Percentiles rank a stretch among this genome's conserved stretches.
Evolutionary conservation across 2,888 invertebrate genomes (phyloP).

Genomic region (Acanthoscelides obtectus): DNA sequence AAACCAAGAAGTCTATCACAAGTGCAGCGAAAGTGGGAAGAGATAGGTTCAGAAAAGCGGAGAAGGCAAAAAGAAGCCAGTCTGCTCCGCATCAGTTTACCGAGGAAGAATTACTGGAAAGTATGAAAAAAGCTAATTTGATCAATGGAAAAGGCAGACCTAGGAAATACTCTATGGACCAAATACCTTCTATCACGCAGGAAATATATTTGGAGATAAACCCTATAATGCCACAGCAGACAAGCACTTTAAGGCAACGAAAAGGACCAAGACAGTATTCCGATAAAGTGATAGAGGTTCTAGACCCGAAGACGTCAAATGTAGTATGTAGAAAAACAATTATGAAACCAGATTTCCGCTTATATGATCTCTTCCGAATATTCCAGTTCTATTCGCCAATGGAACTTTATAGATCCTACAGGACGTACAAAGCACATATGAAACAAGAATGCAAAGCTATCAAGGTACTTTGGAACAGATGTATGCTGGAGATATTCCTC

Average conservation of each 20-base stretch:
- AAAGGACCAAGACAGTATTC: conserved; percentile 29
- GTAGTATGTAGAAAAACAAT: conserved; percentile 32
- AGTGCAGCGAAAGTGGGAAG: conserved; percentile 32
- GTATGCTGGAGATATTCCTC: conserved; percentile 64
- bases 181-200: conserved; percentile 23
- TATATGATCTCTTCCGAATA: conserved; percentile 31
- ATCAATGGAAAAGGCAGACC: conserved; percentile 35
- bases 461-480: conserved; percentile 57
- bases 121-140: conserved; percentile 48
- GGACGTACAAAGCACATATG: conserved; percentile 56
- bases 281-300: conserved; percentile 40
- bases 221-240: conserved; percentile 8
- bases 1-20: conserved; percentile 39
- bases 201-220: conserved; percentile 26
- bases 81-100: conserved; percentile 54
- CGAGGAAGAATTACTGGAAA: conserved; percentile 55
- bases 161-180: conserved; percentile 33
- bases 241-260: conserved; percentile 37
- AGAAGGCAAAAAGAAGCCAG: conserved; percentile 51
- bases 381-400: conserved; percentile 38
- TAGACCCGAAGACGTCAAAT: conserved; percentile 41
- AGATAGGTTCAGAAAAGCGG: conserved; percentile 34
- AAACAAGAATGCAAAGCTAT: conserved; percentile 55
- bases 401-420: conserved; percentile 53
- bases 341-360: conserved; percentile 28